phyloP scores from a whole-genome alignment of 2,113 vertebrate genomes.

The Enhydra lutris region DNA sequence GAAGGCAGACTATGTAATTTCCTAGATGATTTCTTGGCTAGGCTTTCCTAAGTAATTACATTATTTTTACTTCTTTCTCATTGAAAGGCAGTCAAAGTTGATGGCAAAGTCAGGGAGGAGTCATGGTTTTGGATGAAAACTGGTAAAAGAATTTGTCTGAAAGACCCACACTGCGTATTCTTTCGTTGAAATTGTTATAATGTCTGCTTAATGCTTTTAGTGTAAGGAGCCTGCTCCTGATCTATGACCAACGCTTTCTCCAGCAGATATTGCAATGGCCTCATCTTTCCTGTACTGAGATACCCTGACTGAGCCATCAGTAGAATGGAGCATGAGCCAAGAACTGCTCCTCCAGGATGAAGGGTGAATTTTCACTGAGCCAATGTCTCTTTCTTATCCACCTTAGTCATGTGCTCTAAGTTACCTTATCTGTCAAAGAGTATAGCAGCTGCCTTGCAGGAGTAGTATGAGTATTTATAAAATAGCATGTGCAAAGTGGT shows the following conservation, averaged over 20 bases:
- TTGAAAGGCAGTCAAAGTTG: background rate
- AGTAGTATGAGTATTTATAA: background rate
- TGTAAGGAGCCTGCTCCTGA: background rate
- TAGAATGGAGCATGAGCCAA: background rate
- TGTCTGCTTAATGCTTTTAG: background rate
- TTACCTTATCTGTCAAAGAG: background rate
- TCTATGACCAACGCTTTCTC: background rate
- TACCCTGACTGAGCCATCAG: background rate
- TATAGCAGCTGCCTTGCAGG: background rate
- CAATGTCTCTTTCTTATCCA: background rate
- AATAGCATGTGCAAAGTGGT: background rate
- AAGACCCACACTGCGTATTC: background rate
- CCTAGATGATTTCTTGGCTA: background rate
- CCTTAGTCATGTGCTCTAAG: background rate
- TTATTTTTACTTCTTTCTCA: background rate
- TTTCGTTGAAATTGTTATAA: background rate
- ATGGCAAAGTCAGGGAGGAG: background rate
- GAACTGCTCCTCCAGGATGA: background rate
- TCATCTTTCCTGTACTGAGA: background rate
- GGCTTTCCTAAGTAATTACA: background rate
- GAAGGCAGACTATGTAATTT: background rate
- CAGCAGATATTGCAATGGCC: background rate
- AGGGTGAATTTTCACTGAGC: background rate
- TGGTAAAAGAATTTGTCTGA: background rate
- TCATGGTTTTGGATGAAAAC: background rate